Base-by-base conservation (phyloP, 2,888 invertebrate genomes). In the Euplagia quadripunctaria region DNA sequence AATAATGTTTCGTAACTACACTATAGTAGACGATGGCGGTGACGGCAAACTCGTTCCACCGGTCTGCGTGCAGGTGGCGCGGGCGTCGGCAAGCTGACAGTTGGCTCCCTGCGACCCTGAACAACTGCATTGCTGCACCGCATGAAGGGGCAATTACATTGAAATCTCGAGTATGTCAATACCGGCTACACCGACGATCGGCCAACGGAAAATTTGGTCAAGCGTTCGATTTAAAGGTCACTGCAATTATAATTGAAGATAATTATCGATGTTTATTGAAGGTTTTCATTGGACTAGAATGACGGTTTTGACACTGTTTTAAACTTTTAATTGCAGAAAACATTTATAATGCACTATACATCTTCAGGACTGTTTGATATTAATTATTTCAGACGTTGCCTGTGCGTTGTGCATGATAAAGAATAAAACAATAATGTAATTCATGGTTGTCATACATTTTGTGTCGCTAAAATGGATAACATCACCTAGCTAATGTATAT, bases 1-100 rank as follows among this genome's bases (percentile, higher is more conserved):
- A 92, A 92, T 91, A 87, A 90, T 85, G 89, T 93, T 93, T 94
- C 91, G 92, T 92, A 93, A 93, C 88, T 87, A 87, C 85, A 85
- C 77, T 82, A 84, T 81, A 82, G 82, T 88, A 90, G 87, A 85
- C 87, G 82, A 84, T 80, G 82, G 85, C 79, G 86, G 82, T 86
- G 81, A 84, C 83, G 78, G 76, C 77, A 81, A 91, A 93, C 93
- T 87, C 76, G 92, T 90, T 81, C 69, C 85, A 93, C 94, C 91
- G 90, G 94, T 94, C 84, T 73, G 79, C 72, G 77, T 81, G 91
- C 94, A 92, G 93, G 93, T 93, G 93, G 88, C 84, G 85, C 79
- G 82, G 81, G 86, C 84, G 86, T 86, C 85, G 81, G 82, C 75
- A 76, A 79, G 80, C 83, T 79, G 82, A 84, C 85, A 88, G 86